Evolutionary conservation across 2,797 vertebrate species (phyloP).

Genomic region (Crax fasciolata): DNA sequence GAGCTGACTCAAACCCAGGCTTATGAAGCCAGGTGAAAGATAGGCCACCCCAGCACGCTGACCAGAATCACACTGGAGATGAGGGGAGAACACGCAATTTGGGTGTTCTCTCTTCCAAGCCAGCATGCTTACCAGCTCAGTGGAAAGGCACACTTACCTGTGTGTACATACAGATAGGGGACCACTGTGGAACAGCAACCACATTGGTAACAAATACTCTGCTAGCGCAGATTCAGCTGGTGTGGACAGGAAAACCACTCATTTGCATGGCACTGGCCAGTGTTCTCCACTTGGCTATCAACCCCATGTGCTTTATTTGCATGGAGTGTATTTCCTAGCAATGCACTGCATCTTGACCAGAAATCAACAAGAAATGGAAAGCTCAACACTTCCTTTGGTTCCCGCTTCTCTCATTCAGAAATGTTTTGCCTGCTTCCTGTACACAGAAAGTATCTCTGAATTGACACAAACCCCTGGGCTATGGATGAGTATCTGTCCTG

Average conservation of each 20-base stretch:
- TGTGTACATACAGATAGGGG: background rate
- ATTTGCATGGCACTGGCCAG: background rate
- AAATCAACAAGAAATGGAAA: background rate
- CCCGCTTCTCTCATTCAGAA: background rate
- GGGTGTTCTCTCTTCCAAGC: background rate
- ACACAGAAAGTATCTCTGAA: background rate
- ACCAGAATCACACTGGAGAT: background rate
- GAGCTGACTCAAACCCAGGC: background rate
- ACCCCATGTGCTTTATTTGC: background rate
- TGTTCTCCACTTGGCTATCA: background rate
- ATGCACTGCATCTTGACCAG: background rate
- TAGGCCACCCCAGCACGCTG: background rate
- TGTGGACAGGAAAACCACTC: background rate
- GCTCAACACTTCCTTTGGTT: background rate
- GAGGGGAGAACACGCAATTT: background rate
- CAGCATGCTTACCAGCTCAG: background rate
- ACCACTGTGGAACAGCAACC: background rate
- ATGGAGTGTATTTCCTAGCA: background rate
- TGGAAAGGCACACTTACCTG: rapidly evolving
- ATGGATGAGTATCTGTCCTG: background rate
- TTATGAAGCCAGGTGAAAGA: background rate
- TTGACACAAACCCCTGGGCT: background rate
- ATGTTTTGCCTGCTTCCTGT: background rate
- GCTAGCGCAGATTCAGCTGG: background rate
- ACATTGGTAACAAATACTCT: background rate